phyloP scores from a whole-genome alignment of 2,113 vertebrate species.

The Menura novaehollandiae region DNA sequence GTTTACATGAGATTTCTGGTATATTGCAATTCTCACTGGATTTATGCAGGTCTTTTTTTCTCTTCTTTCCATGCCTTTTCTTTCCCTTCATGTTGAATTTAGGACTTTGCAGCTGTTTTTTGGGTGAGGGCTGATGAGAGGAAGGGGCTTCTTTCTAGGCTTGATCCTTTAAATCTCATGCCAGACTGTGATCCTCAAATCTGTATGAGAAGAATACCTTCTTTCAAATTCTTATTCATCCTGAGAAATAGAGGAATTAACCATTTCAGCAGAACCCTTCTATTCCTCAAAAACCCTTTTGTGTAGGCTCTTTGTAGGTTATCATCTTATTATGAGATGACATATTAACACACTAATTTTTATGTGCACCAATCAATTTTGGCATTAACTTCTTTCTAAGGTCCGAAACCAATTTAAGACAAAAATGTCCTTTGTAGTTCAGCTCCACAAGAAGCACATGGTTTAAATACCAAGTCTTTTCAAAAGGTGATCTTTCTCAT shows the following conservation, averaged over 20 bases:
- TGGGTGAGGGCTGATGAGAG: not conserved
- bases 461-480: not conserved
- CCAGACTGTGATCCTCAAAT: not conserved
- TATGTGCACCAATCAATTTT: not conserved
- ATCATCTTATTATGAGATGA: not conserved
- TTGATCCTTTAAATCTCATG: not conserved
- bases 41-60: not conserved
- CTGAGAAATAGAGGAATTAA: not conserved
- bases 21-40: not conserved
- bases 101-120: not conserved
- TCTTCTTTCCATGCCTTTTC: not conserved
- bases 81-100: not conserved
- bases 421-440: not conserved
- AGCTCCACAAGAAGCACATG: not conserved
- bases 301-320: accelerated
- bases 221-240: not conserved
- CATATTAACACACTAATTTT: not conserved
- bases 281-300: not conserved
- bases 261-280: not conserved
- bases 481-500: not conserved
- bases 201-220: not conserved
- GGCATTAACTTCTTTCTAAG: not conserved
- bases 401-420: not conserved
- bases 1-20: not conserved
- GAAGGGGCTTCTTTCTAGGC: not conserved